phyloP scores from a whole-genome alignment of 2,888 invertebrate species.

The Rugalucina vietnamica region DNA sequence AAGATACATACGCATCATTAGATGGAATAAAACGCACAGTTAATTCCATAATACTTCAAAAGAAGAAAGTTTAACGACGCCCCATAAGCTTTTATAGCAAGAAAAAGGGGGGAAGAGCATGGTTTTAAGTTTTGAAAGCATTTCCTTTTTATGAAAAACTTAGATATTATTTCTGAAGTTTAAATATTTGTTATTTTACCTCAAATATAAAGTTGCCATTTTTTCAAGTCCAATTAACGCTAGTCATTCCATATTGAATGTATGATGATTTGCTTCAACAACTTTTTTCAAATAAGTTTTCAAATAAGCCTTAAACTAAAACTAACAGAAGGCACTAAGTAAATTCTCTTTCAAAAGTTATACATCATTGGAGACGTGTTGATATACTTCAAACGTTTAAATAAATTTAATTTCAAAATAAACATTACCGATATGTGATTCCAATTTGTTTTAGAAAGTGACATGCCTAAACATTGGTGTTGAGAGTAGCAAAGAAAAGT shows the following conservation, averaged over 20 bases:
- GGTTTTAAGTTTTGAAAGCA: too few species aligned
- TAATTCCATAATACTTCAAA: too few species aligned
- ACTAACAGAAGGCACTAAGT: neutral
- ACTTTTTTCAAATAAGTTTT: neutral
- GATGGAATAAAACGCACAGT: too few species aligned
- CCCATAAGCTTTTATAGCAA: too few species aligned
- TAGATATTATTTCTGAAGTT: too few species aligned
- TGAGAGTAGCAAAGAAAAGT: too few species aligned
- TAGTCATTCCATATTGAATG: neutral
- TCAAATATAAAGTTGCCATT: constrained; percentile 7
- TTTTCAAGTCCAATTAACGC: neutral
- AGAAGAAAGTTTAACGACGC: too few species aligned
- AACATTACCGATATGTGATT: neutral
- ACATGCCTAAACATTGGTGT: neutral
- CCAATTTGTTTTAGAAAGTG: constrained; percentile 5
- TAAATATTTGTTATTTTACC: too few species aligned
- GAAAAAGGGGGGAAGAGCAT: too few species aligned
- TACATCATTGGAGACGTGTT: neutral
- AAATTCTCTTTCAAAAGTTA: neutral
- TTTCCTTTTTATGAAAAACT: too few species aligned
- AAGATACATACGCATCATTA: too few species aligned
- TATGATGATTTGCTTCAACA: neutral
- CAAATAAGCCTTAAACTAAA: neutral
- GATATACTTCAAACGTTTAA: constrained; percentile 3
- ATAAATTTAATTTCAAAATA: constrained; percentile 10